These are phyloP conservation scores for Trachelus iudaicus DNA, from an alignment of 2,888 invertebrate genomes.

Conservation along the genomic window DNA sequence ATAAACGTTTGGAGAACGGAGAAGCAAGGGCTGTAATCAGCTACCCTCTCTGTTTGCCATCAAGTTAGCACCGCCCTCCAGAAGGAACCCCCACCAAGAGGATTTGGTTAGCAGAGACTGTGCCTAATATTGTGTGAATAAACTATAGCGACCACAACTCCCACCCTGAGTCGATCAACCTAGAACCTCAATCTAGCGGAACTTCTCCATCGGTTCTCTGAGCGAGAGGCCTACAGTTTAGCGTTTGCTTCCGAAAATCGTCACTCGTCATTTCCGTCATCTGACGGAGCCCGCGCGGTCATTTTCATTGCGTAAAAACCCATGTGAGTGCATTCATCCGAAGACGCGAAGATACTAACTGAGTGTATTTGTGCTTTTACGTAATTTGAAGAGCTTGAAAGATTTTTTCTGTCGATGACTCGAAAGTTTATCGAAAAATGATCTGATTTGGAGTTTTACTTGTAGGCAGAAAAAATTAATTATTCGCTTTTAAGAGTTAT, in stretches of 20 bases:
- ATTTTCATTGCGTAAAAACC: background rate
- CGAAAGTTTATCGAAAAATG: background rate
- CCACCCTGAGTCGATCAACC: conserved; percentile 29
- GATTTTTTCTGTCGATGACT: background rate
- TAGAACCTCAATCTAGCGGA: conserved; percentile 26
- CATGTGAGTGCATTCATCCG: background rate
- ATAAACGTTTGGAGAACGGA: background rate
- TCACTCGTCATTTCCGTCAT: background rate
- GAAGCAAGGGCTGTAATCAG: conserved; percentile 10
- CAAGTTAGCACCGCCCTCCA: conserved; percentile 48
- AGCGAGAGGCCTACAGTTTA: conserved; percentile 11
- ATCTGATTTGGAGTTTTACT: background rate
- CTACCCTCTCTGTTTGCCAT: conserved; percentile 15
- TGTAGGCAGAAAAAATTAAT: background rate
- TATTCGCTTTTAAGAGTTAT: background rate
- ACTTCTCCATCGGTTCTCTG: conserved; percentile 12
- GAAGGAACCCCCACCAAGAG: conserved; percentile 18
- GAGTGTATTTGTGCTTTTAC: background rate
- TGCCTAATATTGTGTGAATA: conserved; percentile 12
- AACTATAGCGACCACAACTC: conserved; percentile 14
- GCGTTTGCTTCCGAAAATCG: conserved; percentile 1
- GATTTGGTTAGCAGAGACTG: conserved; percentile 3
- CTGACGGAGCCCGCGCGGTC: background rate
- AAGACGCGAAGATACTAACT: background rate
- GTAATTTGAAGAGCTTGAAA: background rate